phyloP scores from a whole-genome alignment of 2,888 invertebrate genomes.

The Cantharis flavilabris region DNA sequence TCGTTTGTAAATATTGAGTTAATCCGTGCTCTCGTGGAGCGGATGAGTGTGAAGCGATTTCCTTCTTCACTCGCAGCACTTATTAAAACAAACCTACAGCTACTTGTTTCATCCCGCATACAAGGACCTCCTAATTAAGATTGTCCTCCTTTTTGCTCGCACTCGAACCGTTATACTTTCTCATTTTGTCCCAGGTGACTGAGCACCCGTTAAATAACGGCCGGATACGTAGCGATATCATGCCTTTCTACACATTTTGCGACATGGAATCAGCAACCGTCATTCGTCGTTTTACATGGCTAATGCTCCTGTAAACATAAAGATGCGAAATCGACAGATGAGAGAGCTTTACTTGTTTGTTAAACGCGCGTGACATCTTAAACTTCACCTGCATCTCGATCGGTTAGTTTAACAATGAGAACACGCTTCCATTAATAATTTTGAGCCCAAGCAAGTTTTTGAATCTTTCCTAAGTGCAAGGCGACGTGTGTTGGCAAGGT shows the following conservation, averaged over 20 bases:
- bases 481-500: neutral
- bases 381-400: conserved; percentile 22
- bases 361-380: conserved; percentile 22
- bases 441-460: neutral
- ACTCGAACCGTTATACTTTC: conserved; percentile 3
- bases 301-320: conserved; percentile 44
- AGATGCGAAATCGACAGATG: conserved; percentile 39
- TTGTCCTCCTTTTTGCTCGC: conserved; percentile 22
- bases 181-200: conserved; percentile 18
- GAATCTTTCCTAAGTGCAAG: conserved; percentile 4
- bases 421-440: conserved; percentile 10
- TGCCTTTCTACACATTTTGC: conserved; percentile 35
- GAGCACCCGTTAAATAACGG: conserved; percentile 24
- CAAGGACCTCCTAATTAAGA: conserved; percentile 48
- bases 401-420: conserved; percentile 21
- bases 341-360: conserved; percentile 25
- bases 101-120: conserved; percentile 48
- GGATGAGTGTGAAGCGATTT: conserved; percentile 47
- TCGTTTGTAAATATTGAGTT: conserved; percentile 57
- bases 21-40: conserved; percentile 45
- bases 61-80: conserved; percentile 48
- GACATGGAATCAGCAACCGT: conserved; percentile 34
- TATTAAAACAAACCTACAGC: conserved; percentile 53
- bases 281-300: conserved; percentile 38
- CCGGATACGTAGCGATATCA: conserved; percentile 32